Evolutionary conservation across 1,140 invertebrate species (phyloP).

Genomic region (Bombus picipes): DNA sequence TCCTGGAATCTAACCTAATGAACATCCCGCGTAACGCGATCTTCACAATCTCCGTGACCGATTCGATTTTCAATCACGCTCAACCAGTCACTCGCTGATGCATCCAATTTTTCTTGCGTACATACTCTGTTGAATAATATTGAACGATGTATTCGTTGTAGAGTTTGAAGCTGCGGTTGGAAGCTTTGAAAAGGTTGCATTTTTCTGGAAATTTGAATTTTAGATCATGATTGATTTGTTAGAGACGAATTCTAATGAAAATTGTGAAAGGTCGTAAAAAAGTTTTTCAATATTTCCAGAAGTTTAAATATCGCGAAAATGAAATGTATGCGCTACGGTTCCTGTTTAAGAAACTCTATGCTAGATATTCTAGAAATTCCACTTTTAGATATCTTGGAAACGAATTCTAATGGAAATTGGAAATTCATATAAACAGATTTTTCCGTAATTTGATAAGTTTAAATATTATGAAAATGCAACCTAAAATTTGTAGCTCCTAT

Average conservation of each 20-base stretch:
- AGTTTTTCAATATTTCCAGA: neutral
- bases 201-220: neutral
- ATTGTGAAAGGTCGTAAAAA: neutral
- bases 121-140: neutral
- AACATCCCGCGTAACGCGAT: constrained; percentile 7
- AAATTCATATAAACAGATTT: no score
- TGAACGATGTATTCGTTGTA: no score
- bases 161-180: no score
- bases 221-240: neutral
- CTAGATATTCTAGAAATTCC: no score
- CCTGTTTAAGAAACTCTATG: no score
- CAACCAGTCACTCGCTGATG: neutral
- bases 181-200: neutral
- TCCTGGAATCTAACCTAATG: constrained; percentile 42
- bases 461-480: no score
- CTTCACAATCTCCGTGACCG: neutral
- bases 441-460: no score
- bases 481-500: no score
- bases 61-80: constrained; percentile 35
- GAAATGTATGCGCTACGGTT: no score
- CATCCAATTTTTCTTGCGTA: neutral
- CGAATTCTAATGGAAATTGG: neutral
- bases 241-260: neutral
- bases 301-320: no score
- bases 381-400: neutral